These are phyloP conservation scores for Chymomyza caudatula DNA, from an alignment of 2,888 invertebrate species.

Conservation along the genomic window DNA sequence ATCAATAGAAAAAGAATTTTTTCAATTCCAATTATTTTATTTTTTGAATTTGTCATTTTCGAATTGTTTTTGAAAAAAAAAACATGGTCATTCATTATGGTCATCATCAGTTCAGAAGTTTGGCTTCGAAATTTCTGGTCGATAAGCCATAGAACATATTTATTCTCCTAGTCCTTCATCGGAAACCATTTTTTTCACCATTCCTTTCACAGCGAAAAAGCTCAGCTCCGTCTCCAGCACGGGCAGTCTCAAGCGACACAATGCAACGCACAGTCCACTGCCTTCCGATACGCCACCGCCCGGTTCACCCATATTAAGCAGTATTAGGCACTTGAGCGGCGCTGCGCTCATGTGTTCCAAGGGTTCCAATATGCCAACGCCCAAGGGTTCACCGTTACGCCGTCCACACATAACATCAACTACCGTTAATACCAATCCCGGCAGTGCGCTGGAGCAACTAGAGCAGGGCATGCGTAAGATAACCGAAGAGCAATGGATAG, in stretches of 20 bases:
- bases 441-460: constrained; percentile 55
- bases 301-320: constrained; percentile 46
- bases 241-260: not conserved
- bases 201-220: constrained; percentile 39
- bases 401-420: constrained; percentile 63
- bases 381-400: constrained; percentile 80
- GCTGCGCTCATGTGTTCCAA: constrained; percentile 73
- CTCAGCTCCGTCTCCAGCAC: constrained; percentile 20
- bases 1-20: too few relatives aligned
- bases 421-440: constrained; percentile 45
- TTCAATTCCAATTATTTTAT: too few relatives aligned
- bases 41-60: too few relatives aligned
- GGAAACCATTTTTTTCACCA: not conserved
- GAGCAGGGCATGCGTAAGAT: constrained; percentile 78
- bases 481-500: constrained; percentile 97
- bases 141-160: too few relatives aligned
- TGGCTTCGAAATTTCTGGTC: too few relatives aligned
- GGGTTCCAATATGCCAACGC: constrained; percentile 79
- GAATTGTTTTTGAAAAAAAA: too few relatives aligned
- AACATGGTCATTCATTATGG: too few relatives aligned
- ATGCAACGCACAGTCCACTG: constrained; percentile 8
- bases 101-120: too few relatives aligned
- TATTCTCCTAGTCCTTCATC: too few relatives aligned
- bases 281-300: constrained; percentile 42
- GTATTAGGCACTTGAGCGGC: constrained; percentile 29